Evolutionary conservation across 2,888 invertebrate genomes (phyloP), one percentile per base, ranked within the genome.

Genomic region (Sussaba pulchella): DNA sequence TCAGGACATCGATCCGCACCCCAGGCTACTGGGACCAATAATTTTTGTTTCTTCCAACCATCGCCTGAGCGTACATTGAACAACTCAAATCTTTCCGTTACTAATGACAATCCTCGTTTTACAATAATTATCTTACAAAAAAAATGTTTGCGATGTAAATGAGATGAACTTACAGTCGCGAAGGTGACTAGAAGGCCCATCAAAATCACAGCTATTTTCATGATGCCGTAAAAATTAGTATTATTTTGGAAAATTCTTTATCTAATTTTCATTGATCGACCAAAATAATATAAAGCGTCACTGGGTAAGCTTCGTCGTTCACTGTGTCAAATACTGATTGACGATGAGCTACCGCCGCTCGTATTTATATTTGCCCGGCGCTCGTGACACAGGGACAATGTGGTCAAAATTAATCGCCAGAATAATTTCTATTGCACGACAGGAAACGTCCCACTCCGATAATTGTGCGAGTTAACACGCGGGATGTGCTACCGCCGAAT

Each of bases 341-440:
- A 21, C 17, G 12, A 52, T 52, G 14, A 21, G 5, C 12, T 24
- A 66, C 26, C 31, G 45, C 45, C 24, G 43, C 71, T 64, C 47
- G 71, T 71, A 77, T 78, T 78, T 78, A 78, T 78, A 78, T 78
- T 39, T 64, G 41, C n/a, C 78, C 26, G 59, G 36, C 31, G 21
- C 10, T 74, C 47, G 47, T 57, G 47, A 17, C 36, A 43, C 31
- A 12, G 31, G 26, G n/a, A 59, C 45, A 66, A 57, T 57, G 63
- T 2, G 50, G 21, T 21, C 9, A 14, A 19, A 31, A 50, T 3
- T 36, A 21, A 39, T n/a, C 41, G 14, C 50, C n/a, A 14, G 66
- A 52, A 52, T 67, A 52, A n/a, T 24, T 14, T 69, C 31, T 17
- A 39, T n/a, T 14, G 63, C 69, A 78, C 75, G 75, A 79, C 74